Conservation (phyloP, 2,888 invertebrate species). For the Scaptomyza caliginosa region DNA sequence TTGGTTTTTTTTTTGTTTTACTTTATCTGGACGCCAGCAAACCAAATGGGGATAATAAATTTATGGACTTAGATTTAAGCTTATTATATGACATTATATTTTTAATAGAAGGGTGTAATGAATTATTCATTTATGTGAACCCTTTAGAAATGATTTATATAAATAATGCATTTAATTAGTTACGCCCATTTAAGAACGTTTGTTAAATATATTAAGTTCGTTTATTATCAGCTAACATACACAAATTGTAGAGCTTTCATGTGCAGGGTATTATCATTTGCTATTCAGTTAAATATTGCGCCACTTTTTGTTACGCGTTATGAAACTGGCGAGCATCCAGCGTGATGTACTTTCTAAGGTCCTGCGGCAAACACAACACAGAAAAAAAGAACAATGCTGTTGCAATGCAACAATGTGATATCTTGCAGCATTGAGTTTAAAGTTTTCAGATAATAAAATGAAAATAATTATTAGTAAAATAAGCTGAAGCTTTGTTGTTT, state of each 20-base stretch:
- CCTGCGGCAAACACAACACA: constrained; percentile 28
- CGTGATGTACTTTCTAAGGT: constrained; percentile 34
- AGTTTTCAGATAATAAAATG: not conserved
- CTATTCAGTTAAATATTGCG: not conserved
- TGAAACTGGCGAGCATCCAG: constrained; percentile 57
- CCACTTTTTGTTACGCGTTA: constrained; percentile 23
- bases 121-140: not conserved
- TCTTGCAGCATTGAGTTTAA: constrained; percentile 32
- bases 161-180: not conserved
- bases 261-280: constrained; percentile 25
- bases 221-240: not conserved
- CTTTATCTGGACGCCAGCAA: not conserved
- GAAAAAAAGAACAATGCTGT: constrained; percentile 39
- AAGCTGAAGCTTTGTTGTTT: no score
- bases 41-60: not conserved
- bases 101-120: not conserved
- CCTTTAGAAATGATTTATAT: not conserved
- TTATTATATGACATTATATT: not conserved
- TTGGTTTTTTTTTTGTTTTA: constrained; percentile 8
- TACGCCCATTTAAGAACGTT: not conserved
- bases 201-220: not conserved
- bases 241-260: no score
- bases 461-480: no score
- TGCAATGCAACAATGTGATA: constrained; percentile 16
- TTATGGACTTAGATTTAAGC: not conserved